Evolutionary conservation across 64 coral and sea anemone species (phyloP), one percentile per base, ranked within the genome.

Genomic region (Trachythela sp.): DNA sequence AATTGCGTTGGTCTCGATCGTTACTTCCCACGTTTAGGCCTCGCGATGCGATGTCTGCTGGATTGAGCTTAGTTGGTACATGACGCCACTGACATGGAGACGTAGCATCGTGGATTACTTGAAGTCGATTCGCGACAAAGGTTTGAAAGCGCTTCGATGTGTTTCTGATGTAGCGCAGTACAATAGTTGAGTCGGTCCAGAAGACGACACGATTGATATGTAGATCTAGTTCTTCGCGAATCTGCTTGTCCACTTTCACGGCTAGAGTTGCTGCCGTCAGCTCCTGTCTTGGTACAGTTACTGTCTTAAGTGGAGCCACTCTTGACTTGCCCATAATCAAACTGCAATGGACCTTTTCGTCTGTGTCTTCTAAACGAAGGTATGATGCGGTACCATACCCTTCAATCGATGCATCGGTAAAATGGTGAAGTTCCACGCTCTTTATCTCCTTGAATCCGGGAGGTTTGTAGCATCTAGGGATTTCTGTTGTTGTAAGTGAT

Each of bases 71-170:
- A 18, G 90, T 76, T 17, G 59, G 58, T 39, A 91, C 90, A 87
- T 91, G 84, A 17, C 84, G 84, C 90, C 90, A 91, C 27, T 77
- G 83, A 49, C 40, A 31, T 22, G 84, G 90, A 2, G 56, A 33
- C 6, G 90, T 48, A 0, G 48, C 54, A 50, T 91, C 84, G 18
- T 87, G 84, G 14, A 91, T 91, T 7, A 91, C 20, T 30, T 36
- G 80, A 26, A 85, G 45, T 36, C 89, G 54, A 70, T 91, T 91
- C 13, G 90, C 84, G 22, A 91, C 90, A 75, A 91, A 91, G n/a
- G 83, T 85, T 45, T 90, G 30, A 36, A 85, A 90, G 1, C 84
- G 2, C 60, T 60, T 85, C 13, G 89, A 39, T n/a, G 18, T 90
- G 89, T 90, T 90, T 77, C 51, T 58, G 13, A 90, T 64, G 56